These are phyloP conservation scores for Rafetus swinhoei DNA, from an alignment of 2,113 vertebrate genomes.

Conservation along the genomic window DNA sequence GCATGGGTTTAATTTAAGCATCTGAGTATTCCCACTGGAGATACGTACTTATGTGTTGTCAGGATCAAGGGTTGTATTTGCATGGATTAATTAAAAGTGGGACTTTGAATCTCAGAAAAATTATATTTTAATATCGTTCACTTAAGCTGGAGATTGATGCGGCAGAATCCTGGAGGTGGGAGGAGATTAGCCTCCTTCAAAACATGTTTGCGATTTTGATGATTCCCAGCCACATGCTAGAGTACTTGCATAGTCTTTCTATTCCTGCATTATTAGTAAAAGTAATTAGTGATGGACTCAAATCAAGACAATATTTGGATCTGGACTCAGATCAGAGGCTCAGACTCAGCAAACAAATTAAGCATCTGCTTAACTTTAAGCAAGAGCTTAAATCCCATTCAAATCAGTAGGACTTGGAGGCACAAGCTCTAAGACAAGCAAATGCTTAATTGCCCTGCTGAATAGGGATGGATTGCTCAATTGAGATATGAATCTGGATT, in stretches of 20 bases:
- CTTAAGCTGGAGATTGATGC: background rate
- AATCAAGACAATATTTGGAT: background rate
- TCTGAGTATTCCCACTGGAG: background rate
- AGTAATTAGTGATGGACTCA: background rate
- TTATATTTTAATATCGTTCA: background rate
- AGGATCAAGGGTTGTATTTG: background rate
- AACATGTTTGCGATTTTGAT: background rate
- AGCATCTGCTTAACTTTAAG: background rate
- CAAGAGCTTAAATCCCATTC: fast-evolving
- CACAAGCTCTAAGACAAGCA: background rate
- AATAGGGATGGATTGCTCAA: background rate
- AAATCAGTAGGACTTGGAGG: fast-evolving
- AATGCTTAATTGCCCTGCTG: background rate
- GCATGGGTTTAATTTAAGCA: background rate
- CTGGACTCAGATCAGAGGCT: background rate
- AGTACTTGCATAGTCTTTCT: fast-evolving
- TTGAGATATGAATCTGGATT: background rate
- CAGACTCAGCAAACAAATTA: background rate
- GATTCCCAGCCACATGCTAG: background rate
- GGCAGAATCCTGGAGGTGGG: background rate
- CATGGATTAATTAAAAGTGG: fast-evolving
- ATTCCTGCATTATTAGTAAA: fast-evolving
- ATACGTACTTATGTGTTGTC: background rate
- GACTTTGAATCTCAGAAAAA: background rate
- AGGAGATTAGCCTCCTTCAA: background rate